Base-by-base conservation (phyloP, 2,888 invertebrate genomes). In the Perdita meconis region DNA sequence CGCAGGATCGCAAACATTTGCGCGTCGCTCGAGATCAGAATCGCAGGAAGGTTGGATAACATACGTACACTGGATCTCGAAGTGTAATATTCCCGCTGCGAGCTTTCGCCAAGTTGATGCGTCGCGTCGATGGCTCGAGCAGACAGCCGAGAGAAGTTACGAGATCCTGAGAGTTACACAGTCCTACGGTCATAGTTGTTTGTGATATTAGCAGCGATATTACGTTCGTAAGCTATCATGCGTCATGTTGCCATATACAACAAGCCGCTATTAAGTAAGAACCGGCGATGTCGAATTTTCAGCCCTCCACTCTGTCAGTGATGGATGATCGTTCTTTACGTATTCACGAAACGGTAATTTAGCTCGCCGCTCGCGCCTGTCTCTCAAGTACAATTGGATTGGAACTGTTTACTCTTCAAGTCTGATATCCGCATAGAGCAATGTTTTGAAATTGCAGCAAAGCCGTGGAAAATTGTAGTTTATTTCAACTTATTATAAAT, bases 131-230 rank as follows among this genome's bases (percentile, higher is more conserved):
- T 61, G 70, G 22, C 26, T 40, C 24, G 30, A n/a, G 42, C 8
- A 13, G 24, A 24, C 13, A 51, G 53, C 47, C 68, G 70, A 81
- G 83, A 82, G 83, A 88, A 87, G 87, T 89, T 88, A 87, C 81
- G 89, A 88, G 86, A 47, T 83, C 81, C 80, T 72, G 84, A 83
- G 82, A 83, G 84, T 75, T 77, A 72, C 68, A 60, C 68, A 57
- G 57, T 42, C 65, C 42, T 44, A 65, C 60, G 51, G 57, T 47
- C 53, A 19, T 47, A 47, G 55, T 66, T 63, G 66, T 61, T 55
- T 60, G 74, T 70, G 76, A 80, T 83, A 88, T 87, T 84, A 85
- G 78, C 67, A 72, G 78, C 78, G 76, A 82, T 83, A 85, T 87
- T 80, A 81, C 85, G 76, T 80, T 86, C 84, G 65, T 70, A 80